A percentile compares a stretch with the other conserved stretches of the same genome.
Conservation (phyloP, 2,113 vertebrate genomes). For the Oxygymnocypris stewartii region DNA sequence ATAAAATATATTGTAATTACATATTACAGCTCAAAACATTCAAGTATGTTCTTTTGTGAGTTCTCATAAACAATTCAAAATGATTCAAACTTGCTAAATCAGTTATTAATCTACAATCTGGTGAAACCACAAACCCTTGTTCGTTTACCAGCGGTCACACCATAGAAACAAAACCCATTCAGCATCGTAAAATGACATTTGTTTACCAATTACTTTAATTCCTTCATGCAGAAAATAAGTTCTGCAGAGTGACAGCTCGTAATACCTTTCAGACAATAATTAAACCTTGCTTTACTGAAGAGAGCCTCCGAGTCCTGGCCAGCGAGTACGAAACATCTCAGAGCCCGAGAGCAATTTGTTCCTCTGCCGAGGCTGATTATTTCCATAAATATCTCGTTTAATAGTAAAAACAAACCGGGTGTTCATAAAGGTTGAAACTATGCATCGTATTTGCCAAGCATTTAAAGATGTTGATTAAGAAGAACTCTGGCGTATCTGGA, state of each 20-base stretch:
- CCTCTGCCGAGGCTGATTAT: conserved; percentile 56
- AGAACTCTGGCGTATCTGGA: conserved; percentile 33
- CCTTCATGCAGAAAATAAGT: conserved; percentile 69
- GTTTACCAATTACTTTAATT: conserved; percentile 73
- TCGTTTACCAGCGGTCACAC: conserved; percentile 59
- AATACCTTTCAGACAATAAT: conserved; percentile 69
- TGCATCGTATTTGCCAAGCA: conserved; percentile 50
- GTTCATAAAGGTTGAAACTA: conserved; percentile 45
- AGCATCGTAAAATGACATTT: conserved; percentile 62
- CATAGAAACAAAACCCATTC: conserved; percentile 46
- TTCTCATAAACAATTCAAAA: not conserved
- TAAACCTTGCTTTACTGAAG: conserved; percentile 66
- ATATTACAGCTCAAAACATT: not conserved
- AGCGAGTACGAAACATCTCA: conserved; percentile 56
- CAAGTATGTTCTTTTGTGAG: conserved; percentile 20
- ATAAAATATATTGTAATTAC: not conserved
- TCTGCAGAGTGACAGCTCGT: conserved; percentile 58
- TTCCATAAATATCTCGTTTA: conserved; percentile 67
- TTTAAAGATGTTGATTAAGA: conserved; percentile 47
- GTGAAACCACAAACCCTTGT: conserved; percentile 11
- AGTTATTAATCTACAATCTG: not conserved
- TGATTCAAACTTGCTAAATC: not conserved
- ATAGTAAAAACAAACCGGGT: conserved; percentile 63
- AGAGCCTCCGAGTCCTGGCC: conserved; percentile 54
- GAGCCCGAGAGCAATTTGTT: conserved; percentile 67